Percentiles rank a stretch among this genome's conserved stretches.
These are phyloP conservation scores for Lateolabrax maculatus DNA, from an alignment of 2,797 vertebrate genomes.

Conservation along the genomic window DNA sequence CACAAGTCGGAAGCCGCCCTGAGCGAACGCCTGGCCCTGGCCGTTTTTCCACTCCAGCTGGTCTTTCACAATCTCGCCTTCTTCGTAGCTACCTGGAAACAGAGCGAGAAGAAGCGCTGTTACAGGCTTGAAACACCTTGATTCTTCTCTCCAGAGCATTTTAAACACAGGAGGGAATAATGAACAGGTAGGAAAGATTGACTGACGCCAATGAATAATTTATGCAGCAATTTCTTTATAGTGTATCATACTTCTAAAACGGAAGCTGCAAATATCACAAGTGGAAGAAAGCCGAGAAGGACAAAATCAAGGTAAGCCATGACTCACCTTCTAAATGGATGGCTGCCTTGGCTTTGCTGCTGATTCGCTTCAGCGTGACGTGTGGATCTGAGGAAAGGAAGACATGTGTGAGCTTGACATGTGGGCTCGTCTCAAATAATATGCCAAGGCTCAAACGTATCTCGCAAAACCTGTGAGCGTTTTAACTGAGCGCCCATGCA, in stretches of 20 bases:
- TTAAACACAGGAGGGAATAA: slow-evolving; percentile 3
- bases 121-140: background rate
- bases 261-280: background rate
- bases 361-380: slow-evolving; percentile 63
- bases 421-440: slow-evolving; percentile 41
- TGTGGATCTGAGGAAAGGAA: slow-evolving; percentile 69
- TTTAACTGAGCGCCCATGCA: background rate
- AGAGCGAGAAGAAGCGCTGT: background rate
- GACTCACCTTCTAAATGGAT: slow-evolving; percentile 87
- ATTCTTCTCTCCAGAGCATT: background rate
- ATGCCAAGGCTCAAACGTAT: background rate
- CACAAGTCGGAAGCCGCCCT: slow-evolving; percentile 73
- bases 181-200: background rate
- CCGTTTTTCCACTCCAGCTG: slow-evolving; percentile 70
- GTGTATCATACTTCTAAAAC: background rate
- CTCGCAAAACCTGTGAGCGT: background rate
- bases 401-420: slow-evolving; percentile 46
- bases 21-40: slow-evolving; percentile 78
- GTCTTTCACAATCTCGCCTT: fast-evolving
- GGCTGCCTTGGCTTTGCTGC: slow-evolving; percentile 78
- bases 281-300: background rate
- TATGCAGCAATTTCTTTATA: slow-evolving; percentile 21
- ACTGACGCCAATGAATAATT: slow-evolving; percentile 22
- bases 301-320: slow-evolving; percentile 9
- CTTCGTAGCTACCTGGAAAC: slow-evolving; percentile 57